Evolutionary conservation across 2,888 invertebrate species (phyloP).

Genomic region (Hartigia nigra): DNA sequence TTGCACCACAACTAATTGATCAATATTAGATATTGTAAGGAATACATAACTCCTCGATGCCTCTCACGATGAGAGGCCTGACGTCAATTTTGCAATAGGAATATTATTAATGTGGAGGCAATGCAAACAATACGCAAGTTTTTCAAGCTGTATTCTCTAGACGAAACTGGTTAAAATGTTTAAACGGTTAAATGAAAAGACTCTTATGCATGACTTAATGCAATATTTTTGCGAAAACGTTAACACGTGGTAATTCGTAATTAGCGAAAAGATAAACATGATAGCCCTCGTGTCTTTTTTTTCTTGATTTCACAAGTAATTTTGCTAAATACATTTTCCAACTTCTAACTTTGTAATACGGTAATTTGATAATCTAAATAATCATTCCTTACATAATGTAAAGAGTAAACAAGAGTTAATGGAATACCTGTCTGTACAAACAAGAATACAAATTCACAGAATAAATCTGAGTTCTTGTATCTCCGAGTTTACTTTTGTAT

Average conservation of each 20-base stretch:
- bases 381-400: neutral
- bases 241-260: neutral
- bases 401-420: neutral
- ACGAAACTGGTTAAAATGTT: neutral
- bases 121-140: neutral
- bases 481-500: conserved; percentile 25
- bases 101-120: neutral
- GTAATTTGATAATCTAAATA: neutral
- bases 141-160: neutral
- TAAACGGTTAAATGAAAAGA: neutral
- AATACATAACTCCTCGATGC: neutral
- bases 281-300: neutral
- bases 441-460: neutral
- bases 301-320: neutral
- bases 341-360: neutral
- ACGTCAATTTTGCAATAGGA: neutral
- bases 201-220: neutral
- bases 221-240: neutral
- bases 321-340: neutral
- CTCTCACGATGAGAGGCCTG: neutral
- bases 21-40: neutral
- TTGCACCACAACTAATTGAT: conserved; percentile 10
- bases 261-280: neutral
- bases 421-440: neutral
- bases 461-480: neutral